A percentile compares a stretch with the other conserved stretches of the same genome.
Evolutionary conservation across 2,113 vertebrate species (phyloP).

Genomic region (Geococcyx californianus): DNA sequence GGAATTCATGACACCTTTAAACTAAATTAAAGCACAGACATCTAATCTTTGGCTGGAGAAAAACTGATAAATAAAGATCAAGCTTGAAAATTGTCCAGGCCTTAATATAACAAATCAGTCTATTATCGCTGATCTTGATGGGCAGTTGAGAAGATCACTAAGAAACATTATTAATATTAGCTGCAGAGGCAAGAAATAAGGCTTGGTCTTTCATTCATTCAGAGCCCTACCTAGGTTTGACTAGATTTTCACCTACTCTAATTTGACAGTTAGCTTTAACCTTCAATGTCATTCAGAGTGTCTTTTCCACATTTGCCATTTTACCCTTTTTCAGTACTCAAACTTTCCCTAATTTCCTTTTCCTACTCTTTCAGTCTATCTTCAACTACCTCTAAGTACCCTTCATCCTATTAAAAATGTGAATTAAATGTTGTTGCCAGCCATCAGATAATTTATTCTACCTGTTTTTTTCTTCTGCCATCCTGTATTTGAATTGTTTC

Average conservation of each 20-base stretch:
- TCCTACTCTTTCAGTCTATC: not conserved
- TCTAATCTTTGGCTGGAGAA: not conserved
- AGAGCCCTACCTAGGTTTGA: not conserved
- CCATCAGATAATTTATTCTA: not conserved
- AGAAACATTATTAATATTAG: not conserved
- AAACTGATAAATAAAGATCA: not conserved
- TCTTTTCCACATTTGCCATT: not conserved
- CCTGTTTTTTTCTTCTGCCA: not conserved
- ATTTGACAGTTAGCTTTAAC: not conserved
- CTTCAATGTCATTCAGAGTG: not conserved
- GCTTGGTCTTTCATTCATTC: not conserved
- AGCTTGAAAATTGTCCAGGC: not conserved
- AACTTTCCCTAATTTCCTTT: not conserved
- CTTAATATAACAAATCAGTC: not conserved
- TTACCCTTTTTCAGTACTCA: not conserved
- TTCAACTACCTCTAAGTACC: not conserved
- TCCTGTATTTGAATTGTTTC: not conserved
- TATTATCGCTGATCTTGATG: not conserved
- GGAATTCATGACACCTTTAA: conserved; percentile 5
- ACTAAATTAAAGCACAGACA: not conserved
- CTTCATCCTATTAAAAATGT: not conserved
- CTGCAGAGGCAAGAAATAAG: not conserved
- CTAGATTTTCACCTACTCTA: not conserved
- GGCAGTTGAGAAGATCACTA: not conserved
- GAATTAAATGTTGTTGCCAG: not conserved